A percentile compares a stretch with the other conserved stretches of the same genome.
Evolutionary conservation across 1,140 invertebrate genomes (phyloP).

Genomic region (Chrysopa pallens): DNA sequence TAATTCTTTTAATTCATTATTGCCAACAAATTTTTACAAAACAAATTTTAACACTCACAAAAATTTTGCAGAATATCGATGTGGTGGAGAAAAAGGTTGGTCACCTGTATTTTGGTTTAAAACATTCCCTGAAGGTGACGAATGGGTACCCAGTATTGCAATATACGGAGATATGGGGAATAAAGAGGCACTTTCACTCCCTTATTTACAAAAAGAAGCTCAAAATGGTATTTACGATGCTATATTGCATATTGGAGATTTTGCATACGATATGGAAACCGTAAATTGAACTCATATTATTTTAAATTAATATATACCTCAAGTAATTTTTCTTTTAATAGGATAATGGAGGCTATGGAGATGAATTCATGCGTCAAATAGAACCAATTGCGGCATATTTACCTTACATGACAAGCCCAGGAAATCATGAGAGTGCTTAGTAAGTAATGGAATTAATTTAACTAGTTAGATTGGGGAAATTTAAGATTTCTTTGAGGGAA

Average conservation of each 20-base stretch:
- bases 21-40: too few species aligned
- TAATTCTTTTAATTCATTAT: too few species aligned
- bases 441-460: too few species aligned
- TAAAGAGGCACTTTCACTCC: conserved; percentile 68
- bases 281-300: conserved; percentile 22
- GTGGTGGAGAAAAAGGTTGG: conserved; percentile 63
- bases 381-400: conserved; percentile 69
- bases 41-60: not conserved
- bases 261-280: conserved; percentile 88
- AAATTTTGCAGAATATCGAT: conserved; percentile 51
- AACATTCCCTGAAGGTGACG: conserved; percentile 37
- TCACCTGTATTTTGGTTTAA: conserved; percentile 59
- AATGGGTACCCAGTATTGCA: conserved; percentile 64
- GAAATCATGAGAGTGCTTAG: conserved; percentile 78
- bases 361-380: conserved; percentile 83
- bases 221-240: conserved; percentile 67
- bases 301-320: too few species aligned
- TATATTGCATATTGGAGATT: conserved; percentile 85
- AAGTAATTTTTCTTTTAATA: conserved; percentile 9
- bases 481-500: too few species aligned
- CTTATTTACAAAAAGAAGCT: conserved; percentile 62
- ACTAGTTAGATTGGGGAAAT: too few species aligned
- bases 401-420: conserved; percentile 83
- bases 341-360: conserved; percentile 58
- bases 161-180: conserved; percentile 88